Conservation (phyloP, 2,113 vertebrate species). For the Triplophysa dalaica region DNA sequence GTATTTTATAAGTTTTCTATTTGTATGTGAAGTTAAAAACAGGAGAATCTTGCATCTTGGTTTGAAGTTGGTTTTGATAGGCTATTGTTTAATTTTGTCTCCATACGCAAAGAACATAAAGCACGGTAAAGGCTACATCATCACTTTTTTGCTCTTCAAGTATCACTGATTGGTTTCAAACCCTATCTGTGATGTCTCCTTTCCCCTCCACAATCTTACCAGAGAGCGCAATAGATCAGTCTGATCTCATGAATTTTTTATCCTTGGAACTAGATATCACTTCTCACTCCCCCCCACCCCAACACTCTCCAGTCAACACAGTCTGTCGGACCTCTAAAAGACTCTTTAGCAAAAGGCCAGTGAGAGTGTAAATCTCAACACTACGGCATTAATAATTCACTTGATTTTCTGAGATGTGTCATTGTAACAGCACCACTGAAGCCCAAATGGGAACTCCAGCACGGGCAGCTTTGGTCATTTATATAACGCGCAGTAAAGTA, state of each 20-base stretch:
- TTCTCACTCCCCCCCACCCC: slow-evolving; percentile 24
- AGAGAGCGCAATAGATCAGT: slow-evolving; percentile 30
- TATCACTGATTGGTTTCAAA: slow-evolving; percentile 11
- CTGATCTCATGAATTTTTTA: slow-evolving; percentile 52
- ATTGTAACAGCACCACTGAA: not conserved
- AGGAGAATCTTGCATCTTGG: not conserved
- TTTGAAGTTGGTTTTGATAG: slow-evolving; percentile 7
- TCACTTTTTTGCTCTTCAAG: not conserved
- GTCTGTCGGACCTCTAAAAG: slow-evolving; percentile 37
- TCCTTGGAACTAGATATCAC: slow-evolving; percentile 42
- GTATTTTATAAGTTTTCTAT: not conserved
- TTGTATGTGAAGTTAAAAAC: not conserved
- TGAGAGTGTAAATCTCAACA: slow-evolving; percentile 16
- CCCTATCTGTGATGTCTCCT: not conserved
- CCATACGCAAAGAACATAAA: not conserved
- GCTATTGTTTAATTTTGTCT: not conserved
- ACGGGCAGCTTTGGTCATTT: not conserved
- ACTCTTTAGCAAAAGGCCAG: slow-evolving; percentile 31
- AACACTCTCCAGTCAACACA: slow-evolving; percentile 38
- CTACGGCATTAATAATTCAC: slow-evolving; percentile 48
- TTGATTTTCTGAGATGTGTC: slow-evolving; percentile 37
- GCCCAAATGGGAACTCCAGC: not conserved
- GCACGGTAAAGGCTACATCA: not conserved
- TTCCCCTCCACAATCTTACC: slow-evolving; percentile 29
- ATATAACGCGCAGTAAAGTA: slow-evolving; percentile 2